Evolutionary conservation across 2,888 invertebrate genomes (phyloP).

Genomic region (Nemoura dubitans): DNA sequence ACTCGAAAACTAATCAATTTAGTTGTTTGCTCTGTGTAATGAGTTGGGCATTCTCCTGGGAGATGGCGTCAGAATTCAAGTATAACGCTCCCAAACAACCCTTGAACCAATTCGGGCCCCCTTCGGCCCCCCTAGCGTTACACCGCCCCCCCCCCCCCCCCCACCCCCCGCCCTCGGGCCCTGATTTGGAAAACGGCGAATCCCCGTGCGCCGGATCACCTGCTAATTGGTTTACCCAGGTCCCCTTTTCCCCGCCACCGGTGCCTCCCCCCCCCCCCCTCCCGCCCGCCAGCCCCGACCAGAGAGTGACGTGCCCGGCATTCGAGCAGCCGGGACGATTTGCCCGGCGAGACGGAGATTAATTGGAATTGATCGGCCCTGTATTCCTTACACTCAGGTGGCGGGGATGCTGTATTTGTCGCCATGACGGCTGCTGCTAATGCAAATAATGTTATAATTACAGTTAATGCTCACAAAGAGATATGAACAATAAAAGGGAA

Average conservation of each 20-base stretch:
- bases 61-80: conserved; percentile 27
- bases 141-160: neutral
- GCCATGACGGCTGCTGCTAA: neutral
- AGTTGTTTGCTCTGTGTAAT: conserved; percentile 39
- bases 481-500: neutral
- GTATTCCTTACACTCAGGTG: neutral
- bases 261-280: neutral
- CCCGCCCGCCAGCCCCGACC: neutral
- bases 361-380: neutral
- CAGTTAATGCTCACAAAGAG: neutral
- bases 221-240: conserved; percentile 19
- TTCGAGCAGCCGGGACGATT: neutral
- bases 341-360: neutral
- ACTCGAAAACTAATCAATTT: conserved; percentile 37
- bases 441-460: neutral
- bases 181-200: neutral
- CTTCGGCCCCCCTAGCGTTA: too few species aligned
- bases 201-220: conserved; percentile 8
- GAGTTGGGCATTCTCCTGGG: conserved; percentile 10
- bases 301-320: neutral
- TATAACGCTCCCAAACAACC: neutral
- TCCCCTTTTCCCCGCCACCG: neutral
- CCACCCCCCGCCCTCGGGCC: neutral
- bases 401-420: neutral
- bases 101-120: neutral